Base-by-base conservation (phyloP, 2,113 vertebrate genomes). In the Cyanistes caeruleus region DNA sequence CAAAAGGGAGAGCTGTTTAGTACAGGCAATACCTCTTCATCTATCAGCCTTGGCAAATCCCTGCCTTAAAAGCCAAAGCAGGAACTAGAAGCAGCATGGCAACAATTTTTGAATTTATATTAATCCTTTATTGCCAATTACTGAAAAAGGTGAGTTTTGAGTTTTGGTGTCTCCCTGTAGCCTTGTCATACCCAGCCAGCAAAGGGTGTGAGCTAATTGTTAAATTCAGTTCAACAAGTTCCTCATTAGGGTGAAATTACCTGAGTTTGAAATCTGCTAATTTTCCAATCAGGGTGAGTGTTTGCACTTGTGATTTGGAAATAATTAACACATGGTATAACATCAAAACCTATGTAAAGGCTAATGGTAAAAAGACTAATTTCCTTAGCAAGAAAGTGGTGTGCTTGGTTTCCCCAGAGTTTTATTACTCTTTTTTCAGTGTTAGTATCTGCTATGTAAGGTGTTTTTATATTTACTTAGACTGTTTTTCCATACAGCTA, bases 281-380 rank as follows among this genome's bases (percentile, higher is more conserved):
- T 98, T 98, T 98, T 98, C 98, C 98, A 98, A 98, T 98, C 98
- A 98, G 97, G 95, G 95, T 98, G 98, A 98, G 98, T 98, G 98
- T 98, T 98, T 98, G 97, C 98, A 98, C 98, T 98, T 98, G 97
- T 98, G 98, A 97, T 98, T 98, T 98, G 97, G 97, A 98, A 98
- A 97, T 98, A 98, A 98, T 98, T 98, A 98, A 97, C 98, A 98
- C 97, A 98, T 96, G 96, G 96, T 98, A 91, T 96, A 98, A 97
- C 97, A 98, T 97, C 86, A 97, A 95, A 97, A 96, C 93, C 96
- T 97, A 97, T 78, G 93, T 96, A 89, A 95, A 97, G 98, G 97
- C 97, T 97, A 97, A 97, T 96, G 97, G 97, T 89, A 96, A 95
- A 93, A 96, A 75, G 94, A 72, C 77, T 96, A 46, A 92, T 97